Percentiles rank a stretch among this genome's conserved stretches.
Evolutionary conservation across 2,888 invertebrate species (phyloP).

Genomic region (Heliconius charithonia): DNA sequence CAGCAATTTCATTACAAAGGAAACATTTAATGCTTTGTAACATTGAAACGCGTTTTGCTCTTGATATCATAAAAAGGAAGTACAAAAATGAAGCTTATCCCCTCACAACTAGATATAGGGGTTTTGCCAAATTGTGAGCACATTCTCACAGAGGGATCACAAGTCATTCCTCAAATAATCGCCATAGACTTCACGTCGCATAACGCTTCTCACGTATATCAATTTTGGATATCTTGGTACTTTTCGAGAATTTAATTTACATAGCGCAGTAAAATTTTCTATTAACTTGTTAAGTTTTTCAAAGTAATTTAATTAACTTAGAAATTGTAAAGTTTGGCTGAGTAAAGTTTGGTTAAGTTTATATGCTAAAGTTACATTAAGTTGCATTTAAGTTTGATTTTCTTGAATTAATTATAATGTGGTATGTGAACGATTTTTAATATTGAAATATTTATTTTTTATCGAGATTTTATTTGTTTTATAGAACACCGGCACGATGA

Average conservation of each 20-base stretch:
- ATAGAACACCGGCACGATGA: too few species aligned
- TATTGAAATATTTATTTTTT: neutral
- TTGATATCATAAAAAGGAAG: conserved; percentile 17
- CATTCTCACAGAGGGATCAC: conserved; percentile 40
- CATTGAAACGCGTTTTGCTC: conserved; percentile 43
- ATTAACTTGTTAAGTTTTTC: neutral
- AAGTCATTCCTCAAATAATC: conserved; percentile 52
- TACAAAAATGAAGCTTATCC: conserved; percentile 40
- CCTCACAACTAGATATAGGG: conserved; percentile 25
- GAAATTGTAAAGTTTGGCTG: conserved; percentile 18
- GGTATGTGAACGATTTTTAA: neutral
- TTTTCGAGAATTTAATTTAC: conserved; percentile 26
- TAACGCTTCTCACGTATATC: conserved; percentile 45
- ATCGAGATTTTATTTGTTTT: too few species aligned
- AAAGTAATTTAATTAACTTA: conserved; percentile 20
- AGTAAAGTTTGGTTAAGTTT: conserved; percentile 21
- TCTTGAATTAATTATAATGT: conserved; percentile 5
- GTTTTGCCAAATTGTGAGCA: conserved; percentile 30
- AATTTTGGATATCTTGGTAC: conserved; percentile 32
- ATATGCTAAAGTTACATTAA: conserved; percentile 1
- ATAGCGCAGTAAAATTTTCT: neutral
- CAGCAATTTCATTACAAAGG: conserved; percentile 52
- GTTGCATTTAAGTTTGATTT: conserved; percentile 12
- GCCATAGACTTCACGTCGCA: conserved; percentile 43
- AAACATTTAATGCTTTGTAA: conserved; percentile 49